Evolutionary conservation across 2,888 invertebrate genomes (phyloP).

Genomic region (Nymphalis c-album): DNA sequence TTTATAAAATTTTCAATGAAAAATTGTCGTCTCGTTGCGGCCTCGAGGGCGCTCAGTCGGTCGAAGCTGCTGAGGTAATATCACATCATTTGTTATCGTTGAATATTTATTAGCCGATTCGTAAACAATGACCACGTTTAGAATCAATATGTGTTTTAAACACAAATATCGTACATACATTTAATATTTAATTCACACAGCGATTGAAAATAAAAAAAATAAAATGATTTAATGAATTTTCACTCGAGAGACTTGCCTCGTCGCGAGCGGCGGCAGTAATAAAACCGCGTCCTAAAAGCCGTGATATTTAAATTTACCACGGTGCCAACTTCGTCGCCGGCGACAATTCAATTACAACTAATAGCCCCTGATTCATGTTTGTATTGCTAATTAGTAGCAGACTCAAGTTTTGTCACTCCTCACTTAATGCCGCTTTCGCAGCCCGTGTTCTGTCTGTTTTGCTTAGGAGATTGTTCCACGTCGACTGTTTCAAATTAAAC

Average conservation of each 20-base stretch:
- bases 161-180: conserved; percentile 3
- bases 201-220: conserved; percentile 46
- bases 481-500: conserved; percentile 59
- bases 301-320: conserved; percentile 77
- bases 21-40: conserved; percentile 57
- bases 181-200: conserved; percentile 3
- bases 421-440: conserved; percentile 65
- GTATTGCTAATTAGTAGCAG: conserved; percentile 80
- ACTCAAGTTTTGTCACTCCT: conserved; percentile 80
- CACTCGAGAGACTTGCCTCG: conserved; percentile 36
- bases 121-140: conserved; percentile 65
- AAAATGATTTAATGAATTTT: conserved; percentile 41
- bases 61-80: conserved; percentile 60
- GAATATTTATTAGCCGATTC: conserved; percentile 70
- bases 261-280: conserved; percentile 49
- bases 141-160: conserved; percentile 20
- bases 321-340: conserved; percentile 73
- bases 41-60: conserved; percentile 52
- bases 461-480: conserved; percentile 72
- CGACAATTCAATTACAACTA: conserved; percentile 81
- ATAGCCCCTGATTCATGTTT: conserved; percentile 82
- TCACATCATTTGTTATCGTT: conserved; percentile 70
- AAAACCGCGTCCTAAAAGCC: conserved; percentile 63
- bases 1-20: conserved; percentile 70
- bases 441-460: conserved; percentile 58